Evolutionary conservation across 2,888 invertebrate species (phyloP).

Genomic region (Amblyjoppa proteus): DNA sequence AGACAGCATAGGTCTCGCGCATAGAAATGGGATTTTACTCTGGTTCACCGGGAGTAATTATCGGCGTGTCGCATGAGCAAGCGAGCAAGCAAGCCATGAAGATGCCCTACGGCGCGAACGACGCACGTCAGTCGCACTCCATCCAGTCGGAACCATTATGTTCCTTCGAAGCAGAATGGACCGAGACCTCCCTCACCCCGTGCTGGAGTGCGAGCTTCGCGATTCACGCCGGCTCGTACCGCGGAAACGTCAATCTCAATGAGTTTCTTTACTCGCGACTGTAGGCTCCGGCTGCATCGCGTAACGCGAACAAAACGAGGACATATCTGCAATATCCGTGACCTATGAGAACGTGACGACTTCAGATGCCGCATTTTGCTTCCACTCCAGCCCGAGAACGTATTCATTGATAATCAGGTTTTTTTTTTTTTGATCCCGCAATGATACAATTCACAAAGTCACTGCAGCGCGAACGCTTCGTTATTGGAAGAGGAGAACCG

Average conservation of each 20-base stretch:
- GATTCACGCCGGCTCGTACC: background rate
- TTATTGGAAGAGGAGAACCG: constrained; percentile 22
- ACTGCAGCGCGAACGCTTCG: background rate
- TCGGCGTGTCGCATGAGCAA: constrained; percentile 70
- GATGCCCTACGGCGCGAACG: constrained; percentile 10
- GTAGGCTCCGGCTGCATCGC: background rate
- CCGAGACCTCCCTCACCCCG: background rate
- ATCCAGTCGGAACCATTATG: background rate
- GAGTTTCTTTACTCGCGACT: background rate
- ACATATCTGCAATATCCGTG: background rate
- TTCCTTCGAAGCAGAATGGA: background rate
- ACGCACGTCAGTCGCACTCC: constrained; percentile 8
- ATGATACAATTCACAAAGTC: background rate
- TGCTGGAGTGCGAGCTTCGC: background rate
- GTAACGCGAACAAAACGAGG: background rate
- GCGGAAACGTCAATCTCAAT: background rate
- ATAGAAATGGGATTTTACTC: constrained; percentile 78
- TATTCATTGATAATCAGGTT: background rate
- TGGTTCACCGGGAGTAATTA: constrained; percentile 76
- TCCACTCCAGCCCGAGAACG: background rate
- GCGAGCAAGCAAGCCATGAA: background rate
- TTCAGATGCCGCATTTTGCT: background rate
- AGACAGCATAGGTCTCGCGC: constrained; percentile 58
- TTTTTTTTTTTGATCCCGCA: background rate
- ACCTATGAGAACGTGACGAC: background rate